Percentiles rank a stretch among this genome's conserved stretches.
Conservation (phyloP, 2,888 invertebrate species). For the Gandaritis pyraliata region DNA sequence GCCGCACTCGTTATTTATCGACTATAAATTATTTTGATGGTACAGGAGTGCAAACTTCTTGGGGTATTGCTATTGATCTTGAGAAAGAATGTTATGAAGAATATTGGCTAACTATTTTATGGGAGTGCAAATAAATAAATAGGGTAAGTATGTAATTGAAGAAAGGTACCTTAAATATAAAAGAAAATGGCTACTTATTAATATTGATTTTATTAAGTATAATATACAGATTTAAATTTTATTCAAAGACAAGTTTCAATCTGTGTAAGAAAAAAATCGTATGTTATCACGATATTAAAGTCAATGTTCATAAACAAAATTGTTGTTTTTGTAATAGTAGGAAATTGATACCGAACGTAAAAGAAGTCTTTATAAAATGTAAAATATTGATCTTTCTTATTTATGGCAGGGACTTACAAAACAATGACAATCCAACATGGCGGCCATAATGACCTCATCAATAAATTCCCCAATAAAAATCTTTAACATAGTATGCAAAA, state of each 20-base stretch:
- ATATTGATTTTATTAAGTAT: too few species aligned
- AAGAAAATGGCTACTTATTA: neutral
- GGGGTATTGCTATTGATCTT: slow-evolving; percentile 15
- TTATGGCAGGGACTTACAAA: neutral
- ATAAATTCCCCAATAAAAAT: slow-evolving; percentile 43
- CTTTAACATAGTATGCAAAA: slow-evolving; percentile 47
- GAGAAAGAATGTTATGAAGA: slow-evolving; percentile 1
- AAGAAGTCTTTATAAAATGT: too few species aligned
- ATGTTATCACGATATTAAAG: too few species aligned
- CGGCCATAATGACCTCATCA: slow-evolving; percentile 40
- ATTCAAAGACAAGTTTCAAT: too few species aligned
- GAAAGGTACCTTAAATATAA: too few species aligned
- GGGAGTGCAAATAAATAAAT: neutral
- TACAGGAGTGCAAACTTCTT: slow-evolving; percentile 6
- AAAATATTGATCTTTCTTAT: neutral
- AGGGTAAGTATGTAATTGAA: neutral
- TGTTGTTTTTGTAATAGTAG: too few species aligned
- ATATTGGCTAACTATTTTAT: neutral
- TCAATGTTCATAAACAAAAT: too few species aligned
- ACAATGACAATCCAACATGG: slow-evolving; percentile 17
- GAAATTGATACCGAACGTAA: too few species aligned
- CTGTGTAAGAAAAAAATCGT: too few species aligned
- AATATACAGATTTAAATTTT: too few species aligned
- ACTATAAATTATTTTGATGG: slow-evolving; percentile 60
- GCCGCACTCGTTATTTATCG: slow-evolving; percentile 58